Conservation (phyloP, 2,113 vertebrate species). For the Danionella cerebrum region DNA sequence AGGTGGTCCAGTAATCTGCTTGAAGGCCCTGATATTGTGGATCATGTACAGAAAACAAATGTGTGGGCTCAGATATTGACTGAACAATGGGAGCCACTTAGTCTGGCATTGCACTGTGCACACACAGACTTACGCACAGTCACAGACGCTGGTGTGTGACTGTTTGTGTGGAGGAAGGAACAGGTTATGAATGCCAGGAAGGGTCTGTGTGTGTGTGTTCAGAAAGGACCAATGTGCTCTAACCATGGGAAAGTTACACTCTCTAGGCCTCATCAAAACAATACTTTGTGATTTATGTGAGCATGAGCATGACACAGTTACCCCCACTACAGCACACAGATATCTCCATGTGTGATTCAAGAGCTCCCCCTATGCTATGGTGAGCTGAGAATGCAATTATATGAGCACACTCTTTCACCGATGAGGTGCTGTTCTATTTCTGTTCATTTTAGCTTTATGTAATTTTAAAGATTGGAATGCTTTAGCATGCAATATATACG, state of each 20-base stretch:
- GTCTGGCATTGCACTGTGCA: constrained; percentile 7
- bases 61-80: constrained; percentile 28
- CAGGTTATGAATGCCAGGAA: constrained; percentile 67
- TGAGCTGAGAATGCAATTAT: neutral
- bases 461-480: too few relatives aligned
- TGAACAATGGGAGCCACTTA: constrained; percentile 31
- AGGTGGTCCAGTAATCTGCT: neutral
- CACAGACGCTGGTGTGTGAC: constrained; percentile 15
- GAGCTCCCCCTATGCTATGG: constrained; percentile 55
- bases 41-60: constrained; percentile 24
- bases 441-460: too few relatives aligned
- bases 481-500: too few relatives aligned
- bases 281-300: constrained; percentile 38
- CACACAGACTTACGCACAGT: constrained; percentile 7
- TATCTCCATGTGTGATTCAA: constrained; percentile 44
- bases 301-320: constrained; percentile 2
- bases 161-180: constrained; percentile 63
- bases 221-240: constrained; percentile 32
- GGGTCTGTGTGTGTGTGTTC: constrained; percentile 42
- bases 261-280: constrained; percentile 49
- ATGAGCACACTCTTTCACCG: neutral
- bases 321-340: constrained; percentile 29
- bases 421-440: too few relatives aligned
- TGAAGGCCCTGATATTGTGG: neutral
- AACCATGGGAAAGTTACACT: constrained; percentile 56